Base-by-base conservation (phyloP, 1,140 invertebrate species). In the Drusus annulatus region DNA sequence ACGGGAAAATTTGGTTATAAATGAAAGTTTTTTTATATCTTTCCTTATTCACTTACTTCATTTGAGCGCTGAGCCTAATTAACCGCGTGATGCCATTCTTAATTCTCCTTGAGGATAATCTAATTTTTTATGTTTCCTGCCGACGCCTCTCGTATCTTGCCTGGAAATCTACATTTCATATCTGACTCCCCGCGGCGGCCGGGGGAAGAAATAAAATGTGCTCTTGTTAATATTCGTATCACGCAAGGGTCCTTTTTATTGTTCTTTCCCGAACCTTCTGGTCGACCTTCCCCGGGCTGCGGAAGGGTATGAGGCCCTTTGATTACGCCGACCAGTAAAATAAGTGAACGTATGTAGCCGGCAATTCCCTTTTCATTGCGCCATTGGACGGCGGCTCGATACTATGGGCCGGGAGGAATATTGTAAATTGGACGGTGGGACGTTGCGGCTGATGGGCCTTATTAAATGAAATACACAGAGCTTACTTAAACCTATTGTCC, bases 211-310 rank as follows among this genome's bases (percentile, higher is more conserved):
- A 76, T 69, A 81, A 79, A 79, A 52, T 75, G 81, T 74, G 19
- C 71, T 23, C 81, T 82, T 76, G 81, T 82, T 82, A 80, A 82
- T 82, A 82, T 82, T 80, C 81, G 68, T 52, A 78, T 78, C 81
- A 82, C 81, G 81, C 81, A 28, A 82, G 81, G 81, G 81, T 77
- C 81, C 73, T 78, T 82, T 82, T 82, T 82, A 82, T 82, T 79
- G 81, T 82, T 82, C 65, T 78, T 68, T 78, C 60, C 62, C 76
- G 36, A 75, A 75, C 71, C 71, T 75, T 75, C 71, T 58, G 54
- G 52, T 21, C 71, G 71, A 75, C 71, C 71, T 75, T 58, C 62
- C 60, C 76, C 60, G 60, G 60, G 50, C 62, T 56, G 31, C 16
- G 75, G 73, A 60, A 23, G 62, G 31, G 36, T 45, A 50, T 45